Conservation (phyloP, 2,113 vertebrate genomes). For the Crotalus helleri region DNA sequence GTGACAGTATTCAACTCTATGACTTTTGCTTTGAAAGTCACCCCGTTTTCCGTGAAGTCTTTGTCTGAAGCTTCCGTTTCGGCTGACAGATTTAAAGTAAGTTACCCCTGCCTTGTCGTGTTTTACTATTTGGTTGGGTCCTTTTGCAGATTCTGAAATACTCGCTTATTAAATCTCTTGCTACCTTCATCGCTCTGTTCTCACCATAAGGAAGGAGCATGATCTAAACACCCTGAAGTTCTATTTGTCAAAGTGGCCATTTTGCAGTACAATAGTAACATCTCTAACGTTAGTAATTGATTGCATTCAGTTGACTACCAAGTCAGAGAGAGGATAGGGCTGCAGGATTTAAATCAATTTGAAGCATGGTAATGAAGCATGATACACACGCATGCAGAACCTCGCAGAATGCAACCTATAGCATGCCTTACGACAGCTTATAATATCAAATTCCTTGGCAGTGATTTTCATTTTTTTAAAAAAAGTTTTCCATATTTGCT, state of each 20-base stretch:
- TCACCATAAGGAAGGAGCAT: neutral
- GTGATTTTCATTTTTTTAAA: neutral
- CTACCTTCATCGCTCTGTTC: neutral
- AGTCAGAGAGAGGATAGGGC: neutral
- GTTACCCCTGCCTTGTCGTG: conserved; percentile 19
- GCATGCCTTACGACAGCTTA: neutral
- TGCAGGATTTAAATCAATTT: neutral
- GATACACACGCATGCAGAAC: too few species aligned
- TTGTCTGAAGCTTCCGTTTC: conserved; percentile 89
- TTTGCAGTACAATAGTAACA: neutral
- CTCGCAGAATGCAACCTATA: neutral
- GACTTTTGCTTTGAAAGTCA: conserved; percentile 95
- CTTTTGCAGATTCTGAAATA: neutral
- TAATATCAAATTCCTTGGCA: neutral
- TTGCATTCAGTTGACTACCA: neutral
- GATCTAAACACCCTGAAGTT: neutral
- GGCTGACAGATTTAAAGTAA: conserved; percentile 88
- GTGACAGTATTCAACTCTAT: conserved; percentile 95
- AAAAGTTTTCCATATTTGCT: neutral
- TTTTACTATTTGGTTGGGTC: neutral
- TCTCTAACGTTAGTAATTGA: neutral
- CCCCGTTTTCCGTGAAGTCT: conserved; percentile 91
- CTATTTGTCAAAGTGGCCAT: neutral
- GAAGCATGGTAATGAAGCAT: neutral
- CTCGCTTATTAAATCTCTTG: neutral